A percentile compares a stretch with the other conserved stretches of the same genome.
Evolutionary conservation across 2,797 vertebrate species (phyloP).

Genomic region (Sphenodon punctatus): DNA sequence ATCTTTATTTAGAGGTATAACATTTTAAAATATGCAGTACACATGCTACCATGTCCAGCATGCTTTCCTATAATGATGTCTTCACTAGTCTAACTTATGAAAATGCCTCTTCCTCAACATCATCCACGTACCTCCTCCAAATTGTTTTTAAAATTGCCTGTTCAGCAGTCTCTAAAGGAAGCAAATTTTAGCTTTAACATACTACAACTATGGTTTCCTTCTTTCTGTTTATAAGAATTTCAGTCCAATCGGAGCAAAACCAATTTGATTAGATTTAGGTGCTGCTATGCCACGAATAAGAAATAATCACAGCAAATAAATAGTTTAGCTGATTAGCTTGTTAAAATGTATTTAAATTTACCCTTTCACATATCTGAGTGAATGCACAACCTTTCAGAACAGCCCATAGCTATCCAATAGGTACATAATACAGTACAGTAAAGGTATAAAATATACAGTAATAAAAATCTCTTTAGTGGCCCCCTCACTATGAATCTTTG

Average conservation of each 20-base stretch:
- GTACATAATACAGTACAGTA: too few species aligned
- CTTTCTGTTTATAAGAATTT: neutral
- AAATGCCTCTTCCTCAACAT: too few species aligned
- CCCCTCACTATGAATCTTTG: neutral
- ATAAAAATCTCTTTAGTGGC: neutral
- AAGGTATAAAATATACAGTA: too few species aligned
- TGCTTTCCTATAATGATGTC: too few species aligned
- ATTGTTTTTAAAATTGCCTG: too few species aligned
- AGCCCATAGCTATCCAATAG: neutral
- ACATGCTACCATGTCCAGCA: too few species aligned
- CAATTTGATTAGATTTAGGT: neutral
- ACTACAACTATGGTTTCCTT: neutral
- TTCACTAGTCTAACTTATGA: too few species aligned
- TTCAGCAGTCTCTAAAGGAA: too few species aligned
- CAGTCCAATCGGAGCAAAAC: neutral
- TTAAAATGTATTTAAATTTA: neutral
- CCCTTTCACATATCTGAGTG: neutral
- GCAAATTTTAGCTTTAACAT: too few species aligned
- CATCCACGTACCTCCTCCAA: too few species aligned
- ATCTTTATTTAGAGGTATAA: too few species aligned
- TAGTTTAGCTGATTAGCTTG: conserved; percentile 10
- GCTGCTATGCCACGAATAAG: conserved; percentile 7
- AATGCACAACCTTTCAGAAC: neutral
- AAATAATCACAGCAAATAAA: conserved; percentile 30
- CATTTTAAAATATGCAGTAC: too few species aligned